Conservation (phyloP, 2,888 invertebrate species). For the Fabriciana adippe region DNA sequence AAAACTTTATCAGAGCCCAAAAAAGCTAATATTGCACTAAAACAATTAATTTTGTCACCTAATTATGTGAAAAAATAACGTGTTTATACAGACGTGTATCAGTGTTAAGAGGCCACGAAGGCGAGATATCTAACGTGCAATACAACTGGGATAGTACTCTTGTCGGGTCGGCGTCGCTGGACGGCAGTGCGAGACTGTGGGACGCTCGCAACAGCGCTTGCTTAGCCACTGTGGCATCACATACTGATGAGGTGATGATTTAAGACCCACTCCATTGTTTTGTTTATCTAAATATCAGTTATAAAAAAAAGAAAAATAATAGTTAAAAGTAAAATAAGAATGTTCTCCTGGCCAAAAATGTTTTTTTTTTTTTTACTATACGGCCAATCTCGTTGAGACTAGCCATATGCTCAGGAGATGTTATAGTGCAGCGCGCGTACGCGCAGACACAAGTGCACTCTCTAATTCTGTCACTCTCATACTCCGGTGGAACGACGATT, state of each 20-base stretch:
- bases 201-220: slow-evolving; percentile 83
- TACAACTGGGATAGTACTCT: slow-evolving; percentile 86
- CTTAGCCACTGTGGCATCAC: slow-evolving; percentile 82
- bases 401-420: too few relatives aligned
- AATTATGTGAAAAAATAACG: neutral
- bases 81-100: slow-evolving; percentile 76
- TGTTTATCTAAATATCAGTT: neutral
- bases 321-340: too few relatives aligned
- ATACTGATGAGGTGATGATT: slow-evolving; percentile 82
- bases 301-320: neutral
- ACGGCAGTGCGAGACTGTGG: slow-evolving; percentile 87
- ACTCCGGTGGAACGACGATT: too few relatives aligned
- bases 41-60: too few relatives aligned
- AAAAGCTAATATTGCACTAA: too few relatives aligned
- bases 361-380: too few relatives aligned
- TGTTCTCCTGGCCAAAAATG: too few relatives aligned
- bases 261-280: neutral
- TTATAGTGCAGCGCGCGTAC: neutral
- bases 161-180: slow-evolving; percentile 87
- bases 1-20: too few relatives aligned
- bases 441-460: neutral
- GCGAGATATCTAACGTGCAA: slow-evolving; percentile 86
- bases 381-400: too few relatives aligned
- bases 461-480: too few relatives aligned
- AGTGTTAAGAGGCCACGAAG: slow-evolving; percentile 83